Evolutionary conservation across 2,888 invertebrate genomes (phyloP).

Genomic region (Lasioglossum oenotherae): DNA sequence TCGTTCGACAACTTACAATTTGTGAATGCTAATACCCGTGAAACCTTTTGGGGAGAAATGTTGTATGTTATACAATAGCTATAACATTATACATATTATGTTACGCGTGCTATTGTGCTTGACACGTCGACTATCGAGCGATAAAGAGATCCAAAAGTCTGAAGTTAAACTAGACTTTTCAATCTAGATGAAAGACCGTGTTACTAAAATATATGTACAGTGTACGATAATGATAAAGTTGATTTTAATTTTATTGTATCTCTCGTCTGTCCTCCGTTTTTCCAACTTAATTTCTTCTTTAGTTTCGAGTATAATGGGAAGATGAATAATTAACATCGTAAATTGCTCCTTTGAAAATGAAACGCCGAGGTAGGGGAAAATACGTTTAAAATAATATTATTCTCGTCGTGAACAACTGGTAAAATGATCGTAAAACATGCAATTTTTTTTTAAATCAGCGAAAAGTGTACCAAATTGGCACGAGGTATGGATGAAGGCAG

Average conservation of each 20-base stretch:
- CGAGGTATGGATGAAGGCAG: background rate
- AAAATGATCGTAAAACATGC: background rate
- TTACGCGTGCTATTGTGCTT: background rate
- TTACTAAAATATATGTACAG: background rate
- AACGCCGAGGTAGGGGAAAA: background rate
- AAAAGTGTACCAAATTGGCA: background rate
- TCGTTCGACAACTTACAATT: slow-evolving; percentile 29
- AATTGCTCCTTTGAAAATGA: background rate
- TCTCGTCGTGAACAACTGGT: background rate
- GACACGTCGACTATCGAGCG: background rate
- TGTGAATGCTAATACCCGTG: slow-evolving; percentile 4
- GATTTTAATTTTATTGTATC: too few species aligned
- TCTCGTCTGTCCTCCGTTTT: background rate
- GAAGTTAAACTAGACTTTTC: background rate
- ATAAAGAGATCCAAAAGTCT: background rate
- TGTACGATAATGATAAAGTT: too few species aligned
- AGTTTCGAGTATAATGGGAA: background rate
- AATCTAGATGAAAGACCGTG: background rate
- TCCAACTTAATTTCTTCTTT: background rate
- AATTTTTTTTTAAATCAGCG: background rate
- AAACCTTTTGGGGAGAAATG: background rate
- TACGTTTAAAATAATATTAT: background rate
- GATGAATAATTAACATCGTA: background rate
- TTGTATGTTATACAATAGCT: background rate
- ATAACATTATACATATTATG: background rate